Conservation (phyloP, 2,113 vertebrate genomes). For the Erythrocercus mccallii region DNA sequence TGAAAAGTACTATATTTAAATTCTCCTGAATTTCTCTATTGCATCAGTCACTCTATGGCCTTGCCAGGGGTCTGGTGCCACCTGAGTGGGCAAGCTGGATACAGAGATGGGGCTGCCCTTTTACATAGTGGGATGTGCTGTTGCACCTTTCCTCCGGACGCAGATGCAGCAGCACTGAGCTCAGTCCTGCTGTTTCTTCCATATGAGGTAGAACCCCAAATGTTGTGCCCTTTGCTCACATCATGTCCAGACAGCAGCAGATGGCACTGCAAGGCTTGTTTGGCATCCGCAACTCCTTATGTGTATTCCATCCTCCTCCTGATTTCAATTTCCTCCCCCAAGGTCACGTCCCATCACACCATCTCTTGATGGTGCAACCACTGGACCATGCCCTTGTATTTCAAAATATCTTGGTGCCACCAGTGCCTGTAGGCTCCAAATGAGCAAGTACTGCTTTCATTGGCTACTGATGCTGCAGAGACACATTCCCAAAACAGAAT, state of each 20-base stretch:
- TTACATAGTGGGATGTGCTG: not conserved
- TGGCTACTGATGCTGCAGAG: not conserved
- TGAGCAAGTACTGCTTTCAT: not conserved
- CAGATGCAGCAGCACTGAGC: not conserved
- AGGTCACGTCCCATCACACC: accelerated
- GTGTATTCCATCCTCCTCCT: not conserved
- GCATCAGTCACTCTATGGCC: too few relatives aligned
- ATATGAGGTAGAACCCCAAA: conserved; percentile 28
- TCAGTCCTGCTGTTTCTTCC: conserved; percentile 21
- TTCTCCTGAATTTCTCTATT: not conserved
- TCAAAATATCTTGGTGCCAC: not conserved
- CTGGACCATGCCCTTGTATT: not conserved
- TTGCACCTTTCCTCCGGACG: not conserved
- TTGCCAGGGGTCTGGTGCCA: not conserved
- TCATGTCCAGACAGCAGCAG: conserved; percentile 49
- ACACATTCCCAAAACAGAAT: not conserved
- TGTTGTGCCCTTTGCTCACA: not conserved
- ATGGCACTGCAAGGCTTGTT: conserved; percentile 10
- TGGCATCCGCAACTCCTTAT: not conserved
- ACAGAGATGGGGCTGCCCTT: not conserved
- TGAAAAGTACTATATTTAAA: not conserved
- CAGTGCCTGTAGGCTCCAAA: not conserved
- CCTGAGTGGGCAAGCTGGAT: not conserved
- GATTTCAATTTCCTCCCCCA: not conserved
- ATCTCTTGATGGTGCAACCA: not conserved